Conservation (phyloP, 2,888 invertebrate species). For the Phytoseiulus persimilis region DNA sequence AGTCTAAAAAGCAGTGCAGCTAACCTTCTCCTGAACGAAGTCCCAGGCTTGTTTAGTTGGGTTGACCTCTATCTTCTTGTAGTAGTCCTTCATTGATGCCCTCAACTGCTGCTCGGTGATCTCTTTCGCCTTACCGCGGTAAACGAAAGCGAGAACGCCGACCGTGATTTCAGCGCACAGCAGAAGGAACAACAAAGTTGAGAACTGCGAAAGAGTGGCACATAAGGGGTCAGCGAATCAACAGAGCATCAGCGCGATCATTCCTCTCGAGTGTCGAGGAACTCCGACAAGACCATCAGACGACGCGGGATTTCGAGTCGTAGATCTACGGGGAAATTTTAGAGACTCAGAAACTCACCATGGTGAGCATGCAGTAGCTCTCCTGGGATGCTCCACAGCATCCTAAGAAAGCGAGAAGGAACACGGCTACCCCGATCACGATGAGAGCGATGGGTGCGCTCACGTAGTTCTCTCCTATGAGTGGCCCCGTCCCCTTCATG, state of each 20-base stretch:
- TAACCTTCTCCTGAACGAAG: conserved; percentile 27
- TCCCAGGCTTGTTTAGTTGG: conserved; percentile 32
- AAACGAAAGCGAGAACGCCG: conserved; percentile 51
- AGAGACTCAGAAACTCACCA: conserved; percentile 49
- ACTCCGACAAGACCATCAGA: no score
- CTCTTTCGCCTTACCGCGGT: conserved; percentile 47
- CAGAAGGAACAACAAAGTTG: conserved; percentile 53
- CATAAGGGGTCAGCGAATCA: no score
- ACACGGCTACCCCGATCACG: conserved; percentile 54
- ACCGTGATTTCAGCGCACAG: conserved; percentile 53
- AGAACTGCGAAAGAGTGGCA: conserved; percentile 50
- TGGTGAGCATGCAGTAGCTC: conserved; percentile 53
- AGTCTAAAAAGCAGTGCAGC: neutral
- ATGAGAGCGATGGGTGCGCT: conserved; percentile 50
- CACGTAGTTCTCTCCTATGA: conserved; percentile 32
- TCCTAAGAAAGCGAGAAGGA: conserved; percentile 57
- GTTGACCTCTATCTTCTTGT: conserved; percentile 22
- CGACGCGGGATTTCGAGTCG: no score
- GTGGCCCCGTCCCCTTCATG: conserved; percentile 32
- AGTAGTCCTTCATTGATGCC: conserved; percentile 30
- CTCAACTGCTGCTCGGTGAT: conserved; percentile 37
- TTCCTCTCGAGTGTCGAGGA: no score
- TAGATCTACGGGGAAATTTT: no score
- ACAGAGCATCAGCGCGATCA: no score
- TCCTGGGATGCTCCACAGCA: conserved; percentile 57